These are phyloP conservation scores for Cranoglanis bouderius DNA, from an alignment of 2,113 vertebrate genomes.

Conservation along the genomic window DNA sequence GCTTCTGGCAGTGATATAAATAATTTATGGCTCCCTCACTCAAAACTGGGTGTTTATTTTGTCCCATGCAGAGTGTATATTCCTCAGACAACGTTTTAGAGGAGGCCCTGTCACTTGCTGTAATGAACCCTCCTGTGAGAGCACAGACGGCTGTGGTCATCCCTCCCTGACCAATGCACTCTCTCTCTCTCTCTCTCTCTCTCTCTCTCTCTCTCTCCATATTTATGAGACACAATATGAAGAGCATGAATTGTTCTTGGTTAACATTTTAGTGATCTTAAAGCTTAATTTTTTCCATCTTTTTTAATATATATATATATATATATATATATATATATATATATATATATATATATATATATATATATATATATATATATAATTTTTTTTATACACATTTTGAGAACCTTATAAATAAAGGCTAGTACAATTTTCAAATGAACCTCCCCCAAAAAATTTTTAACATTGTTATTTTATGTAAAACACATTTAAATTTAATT, in stretches of 20 bases:
- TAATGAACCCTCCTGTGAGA: constrained; percentile 91
- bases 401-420: background rate
- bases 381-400: background rate
- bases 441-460: background rate
- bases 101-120: constrained; percentile 86
- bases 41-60: constrained; percentile 89
- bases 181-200: constrained; percentile 41
- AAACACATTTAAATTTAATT: background rate
- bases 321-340: too few relatives aligned
- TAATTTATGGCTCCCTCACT: constrained; percentile 97
- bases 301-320: background rate
- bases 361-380: too few relatives aligned
- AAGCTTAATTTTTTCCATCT: background rate
- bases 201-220: constrained; percentile 47
- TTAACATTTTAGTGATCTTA: background rate
- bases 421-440: background rate
- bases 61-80: constrained; percentile 79
- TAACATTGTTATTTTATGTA: background rate
- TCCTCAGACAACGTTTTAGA: constrained; percentile 87
- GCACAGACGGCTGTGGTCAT: constrained; percentile 85
- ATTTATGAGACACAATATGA: background rate
- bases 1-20: constrained; percentile 91
- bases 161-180: constrained; percentile 76
- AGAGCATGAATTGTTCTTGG: background rate
- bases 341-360: too few relatives aligned